phyloP scores from a whole-genome alignment of 2,113 vertebrate species.

The Zosterops hypoxanthus region DNA sequence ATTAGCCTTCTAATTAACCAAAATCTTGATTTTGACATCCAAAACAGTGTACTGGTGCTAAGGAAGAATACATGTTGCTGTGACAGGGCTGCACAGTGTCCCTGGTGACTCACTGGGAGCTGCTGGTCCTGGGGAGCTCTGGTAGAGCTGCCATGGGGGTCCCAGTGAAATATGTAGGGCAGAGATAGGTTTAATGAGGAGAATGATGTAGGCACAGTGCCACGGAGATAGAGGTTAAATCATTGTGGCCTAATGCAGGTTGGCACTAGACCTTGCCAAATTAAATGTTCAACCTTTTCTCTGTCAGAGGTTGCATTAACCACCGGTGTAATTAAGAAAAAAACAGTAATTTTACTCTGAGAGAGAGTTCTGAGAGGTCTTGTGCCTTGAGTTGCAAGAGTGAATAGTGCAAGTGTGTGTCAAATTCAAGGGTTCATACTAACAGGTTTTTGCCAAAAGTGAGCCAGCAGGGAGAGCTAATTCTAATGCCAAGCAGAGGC shows the following conservation, averaged over 20 bases:
- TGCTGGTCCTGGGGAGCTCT: not conserved
- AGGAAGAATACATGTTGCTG: not conserved
- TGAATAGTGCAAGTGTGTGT: not conserved
- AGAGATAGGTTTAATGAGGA: not conserved
- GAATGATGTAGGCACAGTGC: not conserved
- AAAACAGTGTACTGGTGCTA: not conserved
- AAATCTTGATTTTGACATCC: not conserved
- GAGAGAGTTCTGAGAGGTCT: not conserved
- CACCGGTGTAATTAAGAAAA: slow-evolving; percentile 31
- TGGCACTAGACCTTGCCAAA: slow-evolving; percentile 34
- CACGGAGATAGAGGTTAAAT: slow-evolving; percentile 14
- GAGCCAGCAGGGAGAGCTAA: not conserved
- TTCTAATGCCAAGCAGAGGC: not conserved
- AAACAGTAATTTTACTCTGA: not conserved
- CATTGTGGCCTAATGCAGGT: not conserved
- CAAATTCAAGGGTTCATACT: not conserved
- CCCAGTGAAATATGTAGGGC: not conserved
- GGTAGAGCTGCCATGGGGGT: not conserved
- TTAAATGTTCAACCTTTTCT: slow-evolving; percentile 28
- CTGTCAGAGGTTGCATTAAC: slow-evolving; percentile 39
- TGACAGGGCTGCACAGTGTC: not conserved
- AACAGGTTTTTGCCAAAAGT: not conserved
- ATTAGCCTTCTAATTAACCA: not conserved
- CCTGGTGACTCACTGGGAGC: not conserved
- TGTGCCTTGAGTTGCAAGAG: not conserved